Evolutionary conservation across 2,797 vertebrate genomes (phyloP), one percentile per base, ranked within the genome.

Genomic region (Amniataba percoides): DNA sequence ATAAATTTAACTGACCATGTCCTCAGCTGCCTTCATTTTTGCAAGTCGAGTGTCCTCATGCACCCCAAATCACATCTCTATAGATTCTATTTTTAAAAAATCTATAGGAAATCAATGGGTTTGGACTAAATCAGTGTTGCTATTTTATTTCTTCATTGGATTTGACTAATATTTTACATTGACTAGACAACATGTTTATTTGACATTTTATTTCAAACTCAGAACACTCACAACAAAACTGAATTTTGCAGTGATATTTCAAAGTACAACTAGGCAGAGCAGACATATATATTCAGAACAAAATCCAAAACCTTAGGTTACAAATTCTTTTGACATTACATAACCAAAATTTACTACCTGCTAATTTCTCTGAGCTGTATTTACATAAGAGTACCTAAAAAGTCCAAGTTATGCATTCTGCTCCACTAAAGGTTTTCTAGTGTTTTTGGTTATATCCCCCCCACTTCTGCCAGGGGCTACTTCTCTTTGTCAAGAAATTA

Each of bases 401-500:
- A 45, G 14, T 19, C 12, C 1, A 18, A 7, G 6, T 42, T 56
- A 23, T 49, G n/a, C 55, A 42, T 23, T 56, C 13, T 60, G 39
- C 31, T 58, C 10, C 46, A 53, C 48, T 45, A 14, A 57, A 51
- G n/a, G n/a, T n/a, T n/a, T n/a, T n/a, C n/a, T n/a, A n/a, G n/a
- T 49, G 4, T 51, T 46, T 64, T 77, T 63, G 36, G 31, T 63
- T 36, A 36, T 48, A 43, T 42, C 34, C 19, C n/a, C 49, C 46
- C 21, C 13, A 36, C 15, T 74, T 52, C 6, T 79, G 80, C 78
- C 36, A 2, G 49, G 77, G 85, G 87, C 78, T 36, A 68, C 39
- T 19, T 43, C 27, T 78, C 83, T 86, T 91, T 92, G 86, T 92
- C 31, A 36, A 53, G 77, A 90, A 90, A 89, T 74, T 21, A 87